A percentile compares a stretch with the other conserved stretches of the same genome.
These are phyloP conservation scores for Karalla daura DNA, from an alignment of 2,797 vertebrate genomes.

Conservation along the genomic window DNA sequence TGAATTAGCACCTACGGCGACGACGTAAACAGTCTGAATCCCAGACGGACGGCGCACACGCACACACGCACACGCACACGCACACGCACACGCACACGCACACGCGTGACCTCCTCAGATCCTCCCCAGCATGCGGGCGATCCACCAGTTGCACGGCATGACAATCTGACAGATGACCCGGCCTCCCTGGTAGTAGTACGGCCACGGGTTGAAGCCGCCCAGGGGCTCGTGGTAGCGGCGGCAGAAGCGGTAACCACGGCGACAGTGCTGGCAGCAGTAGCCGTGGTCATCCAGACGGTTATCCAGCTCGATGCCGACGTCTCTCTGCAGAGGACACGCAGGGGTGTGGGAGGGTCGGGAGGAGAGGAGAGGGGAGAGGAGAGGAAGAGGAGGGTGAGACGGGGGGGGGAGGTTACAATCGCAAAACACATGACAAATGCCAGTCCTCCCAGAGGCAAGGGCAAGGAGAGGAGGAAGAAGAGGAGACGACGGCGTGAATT, in stretches of 20 bases:
- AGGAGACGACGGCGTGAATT: conserved; percentile 49
- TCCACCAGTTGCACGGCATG: conserved; percentile 99
- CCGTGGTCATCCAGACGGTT: conserved; percentile 90
- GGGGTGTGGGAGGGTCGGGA: no score
- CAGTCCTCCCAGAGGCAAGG: conserved; percentile 65
- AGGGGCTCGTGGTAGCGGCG: conserved; percentile 92
- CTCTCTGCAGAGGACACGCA: conserved; percentile 87
- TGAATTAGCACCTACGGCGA: conserved; percentile 16
- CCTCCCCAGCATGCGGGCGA: conserved; percentile 94
- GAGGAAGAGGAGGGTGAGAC: no score
- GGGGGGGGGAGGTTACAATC: conserved; percentile 63
- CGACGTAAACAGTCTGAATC: conserved; percentile 35
- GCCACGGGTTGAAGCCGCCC: conserved; percentile 93
- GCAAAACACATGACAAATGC: conserved; percentile 71
- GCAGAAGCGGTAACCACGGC: conserved; percentile 92
- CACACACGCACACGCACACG: no score
- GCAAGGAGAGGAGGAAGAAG: conserved; percentile 30
- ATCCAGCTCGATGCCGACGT: conserved; percentile 91
- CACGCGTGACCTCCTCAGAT: conserved; percentile 79
- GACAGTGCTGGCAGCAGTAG: conserved; percentile 94
- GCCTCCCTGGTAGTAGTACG: conserved; percentile 96
- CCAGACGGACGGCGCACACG: no score
- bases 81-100: no score
- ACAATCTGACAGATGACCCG: conserved; percentile 94
- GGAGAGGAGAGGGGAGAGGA: no score